These are phyloP conservation scores for Probaryconus sp. DNA, from an alignment of 1,140 invertebrate species.

Conservation along the genomic window DNA sequence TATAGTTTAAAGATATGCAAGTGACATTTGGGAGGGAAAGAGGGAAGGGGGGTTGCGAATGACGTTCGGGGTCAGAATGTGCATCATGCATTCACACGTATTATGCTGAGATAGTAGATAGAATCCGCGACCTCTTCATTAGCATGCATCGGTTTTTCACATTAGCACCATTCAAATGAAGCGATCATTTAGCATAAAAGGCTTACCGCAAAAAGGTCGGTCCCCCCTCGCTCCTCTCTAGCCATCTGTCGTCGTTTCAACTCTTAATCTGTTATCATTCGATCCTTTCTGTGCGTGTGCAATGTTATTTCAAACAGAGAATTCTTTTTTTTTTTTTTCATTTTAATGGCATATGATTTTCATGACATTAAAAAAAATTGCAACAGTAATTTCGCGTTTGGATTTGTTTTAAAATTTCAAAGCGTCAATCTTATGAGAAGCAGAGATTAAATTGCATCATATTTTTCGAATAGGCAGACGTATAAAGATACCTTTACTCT, in stretches of 20 bases:
- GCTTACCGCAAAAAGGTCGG: conserved; percentile 61
- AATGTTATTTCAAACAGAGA: conserved; percentile 16
- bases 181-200: conserved; percentile 77
- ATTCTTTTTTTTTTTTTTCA: conserved; percentile 22
- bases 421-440: too few species aligned
- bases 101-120: conserved; percentile 51
- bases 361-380: too few species aligned
- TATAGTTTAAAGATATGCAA: conserved; percentile 35
- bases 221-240: conserved; percentile 33
- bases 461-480: too few species aligned
- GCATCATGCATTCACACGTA: conserved; percentile 55
- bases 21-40: too few species aligned
- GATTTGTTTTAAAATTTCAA: too few species aligned
- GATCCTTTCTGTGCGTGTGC: conserved; percentile 31
- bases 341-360: conserved; percentile 16
- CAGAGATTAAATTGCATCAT: too few species aligned
- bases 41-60: conserved; percentile 47
- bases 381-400: too few species aligned
- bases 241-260: conserved; percentile 50
- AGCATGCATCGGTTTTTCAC: conserved; percentile 78
- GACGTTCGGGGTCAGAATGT: conserved; percentile 51
- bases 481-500: too few species aligned
- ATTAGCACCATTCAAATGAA: conserved; percentile 78
- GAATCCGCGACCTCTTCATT: conserved; percentile 69
- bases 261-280: conserved; percentile 56